A percentile compares a stretch with the other conserved stretches of the same genome.
These are phyloP conservation scores for Magallana nippona DNA, from an alignment of 2,888 invertebrate genomes.

Conservation along the genomic window DNA sequence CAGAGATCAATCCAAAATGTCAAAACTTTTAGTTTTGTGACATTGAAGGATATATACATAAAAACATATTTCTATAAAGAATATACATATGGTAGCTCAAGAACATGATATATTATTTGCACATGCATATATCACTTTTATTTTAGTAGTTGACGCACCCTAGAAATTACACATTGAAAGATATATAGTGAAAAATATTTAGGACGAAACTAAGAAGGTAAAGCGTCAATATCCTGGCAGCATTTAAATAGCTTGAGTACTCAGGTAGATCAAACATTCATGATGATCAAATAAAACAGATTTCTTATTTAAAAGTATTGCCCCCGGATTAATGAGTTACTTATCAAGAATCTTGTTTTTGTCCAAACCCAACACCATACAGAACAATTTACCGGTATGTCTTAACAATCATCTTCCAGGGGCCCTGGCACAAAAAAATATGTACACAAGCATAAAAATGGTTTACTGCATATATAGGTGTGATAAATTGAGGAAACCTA, in stretches of 20 bases:
- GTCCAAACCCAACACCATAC: conserved; percentile 1
- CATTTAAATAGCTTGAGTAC: conserved; percentile 22
- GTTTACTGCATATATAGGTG: too few relatives aligned
- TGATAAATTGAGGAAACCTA: too few relatives aligned
- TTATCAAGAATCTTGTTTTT: not conserved
- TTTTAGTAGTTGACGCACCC: too few relatives aligned
- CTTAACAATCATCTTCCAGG: not conserved
- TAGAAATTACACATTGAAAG: too few relatives aligned
- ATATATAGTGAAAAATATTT: too few relatives aligned
- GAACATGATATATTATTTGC: too few relatives aligned
- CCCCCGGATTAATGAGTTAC: conserved; percentile 20
- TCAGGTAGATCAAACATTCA: conserved; percentile 20
- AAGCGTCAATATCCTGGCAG: too few relatives aligned
- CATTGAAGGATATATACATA: not conserved
- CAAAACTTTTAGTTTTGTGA: not conserved
- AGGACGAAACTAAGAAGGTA: too few relatives aligned
- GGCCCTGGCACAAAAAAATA: not conserved
- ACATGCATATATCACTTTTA: too few relatives aligned
- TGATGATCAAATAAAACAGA: conserved; percentile 25
- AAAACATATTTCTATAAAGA: too few relatives aligned
- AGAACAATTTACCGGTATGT: too few relatives aligned
- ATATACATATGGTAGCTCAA: too few relatives aligned
- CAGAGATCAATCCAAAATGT: not conserved
- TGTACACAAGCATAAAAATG: not conserved
- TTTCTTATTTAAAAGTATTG: conserved; percentile 20